Conservation (phyloP, 1,140 invertebrate genomes). For the Uloborus diversus region DNA sequence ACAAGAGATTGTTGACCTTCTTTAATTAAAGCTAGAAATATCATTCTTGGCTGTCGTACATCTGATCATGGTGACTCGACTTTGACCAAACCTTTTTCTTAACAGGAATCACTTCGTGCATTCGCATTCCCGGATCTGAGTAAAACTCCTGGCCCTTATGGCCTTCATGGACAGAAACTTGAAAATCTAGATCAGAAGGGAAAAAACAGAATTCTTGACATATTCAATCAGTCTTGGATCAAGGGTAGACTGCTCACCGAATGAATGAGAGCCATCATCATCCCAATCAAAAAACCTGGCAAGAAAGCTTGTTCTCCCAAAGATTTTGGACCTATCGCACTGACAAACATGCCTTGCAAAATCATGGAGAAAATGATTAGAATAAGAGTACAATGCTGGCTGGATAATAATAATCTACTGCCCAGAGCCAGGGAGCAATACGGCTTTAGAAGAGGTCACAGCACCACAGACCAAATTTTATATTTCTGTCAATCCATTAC, state of each 20-base stretch:
- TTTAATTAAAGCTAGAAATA: neutral
- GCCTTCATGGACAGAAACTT: neutral
- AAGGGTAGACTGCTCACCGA: neutral
- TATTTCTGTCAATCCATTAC: neutral
- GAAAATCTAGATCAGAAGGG: neutral
- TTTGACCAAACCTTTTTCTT: neutral
- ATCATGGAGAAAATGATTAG: neutral
- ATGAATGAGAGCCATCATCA: neutral
- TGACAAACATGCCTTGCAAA: neutral
- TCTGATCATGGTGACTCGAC: neutral
- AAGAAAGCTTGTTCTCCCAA: neutral
- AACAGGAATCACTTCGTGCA: neutral
- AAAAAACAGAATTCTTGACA: neutral
- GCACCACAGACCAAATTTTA: neutral
- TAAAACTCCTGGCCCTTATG: neutral
- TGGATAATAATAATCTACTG: neutral
- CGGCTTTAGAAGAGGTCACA: neutral
- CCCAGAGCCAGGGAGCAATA: neutral
- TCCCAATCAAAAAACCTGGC: neutral
- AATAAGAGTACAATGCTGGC: neutral
- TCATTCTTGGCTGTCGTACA: neutral
- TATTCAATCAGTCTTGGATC: neutral
- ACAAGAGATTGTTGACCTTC: neutral
- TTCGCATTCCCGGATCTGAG: neutral
- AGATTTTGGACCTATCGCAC: neutral